These are phyloP conservation scores for Terebella lapidaria DNA, from an alignment of 2,888 invertebrate species.

Conservation along the genomic window DNA sequence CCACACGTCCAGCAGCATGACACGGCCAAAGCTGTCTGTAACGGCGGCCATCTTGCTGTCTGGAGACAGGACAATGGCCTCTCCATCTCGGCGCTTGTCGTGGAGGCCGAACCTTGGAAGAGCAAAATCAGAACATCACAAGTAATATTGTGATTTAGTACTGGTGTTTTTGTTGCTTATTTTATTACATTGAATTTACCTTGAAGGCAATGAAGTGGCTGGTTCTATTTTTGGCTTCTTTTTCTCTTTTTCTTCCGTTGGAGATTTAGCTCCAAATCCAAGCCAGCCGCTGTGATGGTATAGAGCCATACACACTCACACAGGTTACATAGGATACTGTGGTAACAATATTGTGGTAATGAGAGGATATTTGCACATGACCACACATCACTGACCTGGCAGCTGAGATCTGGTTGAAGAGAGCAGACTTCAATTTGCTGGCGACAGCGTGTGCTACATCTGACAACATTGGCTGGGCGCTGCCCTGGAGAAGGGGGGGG, in stretches of 20 bases:
- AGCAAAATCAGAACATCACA: neutral
- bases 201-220: conserved; percentile 68
- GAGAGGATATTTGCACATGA: too few species aligned
- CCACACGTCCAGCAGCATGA: conserved; percentile 77
- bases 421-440: conserved; percentile 65
- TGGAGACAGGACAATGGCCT: conserved; percentile 72
- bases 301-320: neutral
- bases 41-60: conserved; percentile 74
- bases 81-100: conserved; percentile 73
- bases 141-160: neutral
- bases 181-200: conserved; percentile 42
- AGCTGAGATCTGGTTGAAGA: conserved; percentile 49
- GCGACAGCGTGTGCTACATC: conserved; percentile 92
- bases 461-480: conserved; percentile 72
- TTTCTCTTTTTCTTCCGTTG: conserved; percentile 32
- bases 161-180: too few species aligned
- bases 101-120: conserved; percentile 74
- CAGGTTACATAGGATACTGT: neutral
- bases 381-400: too few species aligned
- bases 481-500: conserved; percentile 61
- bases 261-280: conserved; percentile 46
- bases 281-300: conserved; percentile 52
- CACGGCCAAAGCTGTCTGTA: conserved; percentile 81
- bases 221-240: conserved; percentile 59
- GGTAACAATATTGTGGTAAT: neutral